Percentiles rank a stretch among this genome's conserved stretches.
Conservation (phyloP, 1,140 invertebrate genomes). For the Drosophila asahinai region DNA sequence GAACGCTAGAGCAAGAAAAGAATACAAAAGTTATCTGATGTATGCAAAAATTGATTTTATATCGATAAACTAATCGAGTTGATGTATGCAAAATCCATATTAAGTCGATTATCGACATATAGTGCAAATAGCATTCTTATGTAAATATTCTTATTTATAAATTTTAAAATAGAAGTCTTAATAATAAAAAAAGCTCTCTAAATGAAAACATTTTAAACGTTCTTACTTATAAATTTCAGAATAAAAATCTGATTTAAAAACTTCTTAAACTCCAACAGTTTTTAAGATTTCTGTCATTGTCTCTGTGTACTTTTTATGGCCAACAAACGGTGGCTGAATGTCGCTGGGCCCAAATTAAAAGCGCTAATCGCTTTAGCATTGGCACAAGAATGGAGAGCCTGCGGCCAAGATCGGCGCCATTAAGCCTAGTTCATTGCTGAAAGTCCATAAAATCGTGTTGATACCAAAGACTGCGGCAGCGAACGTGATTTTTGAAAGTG, state of each 20-base stretch:
- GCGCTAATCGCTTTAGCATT: conserved; percentile 62
- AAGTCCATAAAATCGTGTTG: neutral
- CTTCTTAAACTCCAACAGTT: neutral
- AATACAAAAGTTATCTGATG: neutral
- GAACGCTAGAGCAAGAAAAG: neutral
- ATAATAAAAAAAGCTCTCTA: too few relatives aligned
- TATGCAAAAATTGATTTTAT: neutral
- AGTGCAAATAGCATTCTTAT: too few relatives aligned
- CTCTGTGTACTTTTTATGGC: conserved; percentile 35
- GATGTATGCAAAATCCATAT: too few relatives aligned
- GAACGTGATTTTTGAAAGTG: conserved; percentile 61
- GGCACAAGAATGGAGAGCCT: conserved; percentile 49
- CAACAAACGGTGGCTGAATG: conserved; percentile 16
- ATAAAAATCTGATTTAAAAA: too few relatives aligned
- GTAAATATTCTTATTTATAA: too few relatives aligned
- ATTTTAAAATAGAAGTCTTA: too few relatives aligned
- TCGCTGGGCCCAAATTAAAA: conserved; percentile 26
- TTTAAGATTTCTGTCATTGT: neutral
- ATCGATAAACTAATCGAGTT: too few relatives aligned
- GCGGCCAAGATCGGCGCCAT: conserved; percentile 67
- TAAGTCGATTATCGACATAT: too few relatives aligned
- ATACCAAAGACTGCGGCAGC: conserved; percentile 64
- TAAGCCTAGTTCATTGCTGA: conserved; percentile 20
- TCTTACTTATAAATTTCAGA: too few relatives aligned
- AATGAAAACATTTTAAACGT: too few relatives aligned